phyloP scores from a whole-genome alignment of 1,140 invertebrate species.

The Lepidurus apus region DNA sequence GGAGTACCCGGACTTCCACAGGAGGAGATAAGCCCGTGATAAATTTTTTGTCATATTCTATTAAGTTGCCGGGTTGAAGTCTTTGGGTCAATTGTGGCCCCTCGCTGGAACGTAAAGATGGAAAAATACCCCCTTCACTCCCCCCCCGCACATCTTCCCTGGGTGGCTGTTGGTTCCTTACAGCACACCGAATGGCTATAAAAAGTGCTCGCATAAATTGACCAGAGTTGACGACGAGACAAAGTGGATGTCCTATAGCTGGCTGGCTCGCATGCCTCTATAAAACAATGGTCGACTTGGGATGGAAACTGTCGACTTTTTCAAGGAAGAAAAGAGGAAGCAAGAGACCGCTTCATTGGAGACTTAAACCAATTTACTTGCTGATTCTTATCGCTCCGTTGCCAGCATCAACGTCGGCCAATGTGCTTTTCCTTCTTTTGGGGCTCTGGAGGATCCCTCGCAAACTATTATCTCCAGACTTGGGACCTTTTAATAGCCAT shows the following conservation, averaged over 20 bases:
- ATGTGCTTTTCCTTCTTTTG: neutral
- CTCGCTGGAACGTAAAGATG: neutral
- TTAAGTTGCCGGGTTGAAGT: conserved; percentile 9
- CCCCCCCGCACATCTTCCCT: neutral
- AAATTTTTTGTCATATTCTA: conserved; percentile 11
- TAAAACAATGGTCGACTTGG: neutral
- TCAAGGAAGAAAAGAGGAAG: neutral
- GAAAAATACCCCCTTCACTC: neutral
- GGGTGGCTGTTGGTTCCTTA: neutral
- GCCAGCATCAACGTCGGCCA: neutral
- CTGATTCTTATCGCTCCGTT: conserved; percentile 8
- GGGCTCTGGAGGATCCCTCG: neutral
- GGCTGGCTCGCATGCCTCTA: neutral
- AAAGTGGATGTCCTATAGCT: conserved; percentile 1
- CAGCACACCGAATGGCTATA: neutral
- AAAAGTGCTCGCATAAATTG: conserved; percentile 15
- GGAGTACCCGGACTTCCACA: neutral
- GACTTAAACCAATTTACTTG: conserved; percentile 9
- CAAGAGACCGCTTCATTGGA: conserved; percentile 2
- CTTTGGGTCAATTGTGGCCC: neutral
- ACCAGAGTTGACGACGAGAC: conserved; percentile 9
- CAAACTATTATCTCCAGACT: neutral
- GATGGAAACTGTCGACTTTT: neutral
- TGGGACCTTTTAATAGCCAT: conserved; percentile 13
- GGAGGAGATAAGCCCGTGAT: conserved; percentile 3